phyloP scores from a whole-genome alignment of 2,113 vertebrate genomes.

The human region GRCh38 chr14:64880501-64881000 shows the following conservation, averaged over 20 bases:
- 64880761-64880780: not conserved
- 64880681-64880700: conserved; percentile 35
- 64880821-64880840: not conserved
- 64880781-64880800: conserved; percentile 39
- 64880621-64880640: conserved; percentile 4
- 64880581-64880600: not conserved
- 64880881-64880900: conserved; percentile 47
- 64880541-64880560: not conserved
- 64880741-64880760: not conserved
- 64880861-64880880: conserved; percentile 31
- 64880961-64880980: not conserved
- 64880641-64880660: not conserved
- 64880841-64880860: not conserved
- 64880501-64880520: not conserved
- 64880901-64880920: conserved; percentile 41
- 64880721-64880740: not conserved
- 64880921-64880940: not conserved
- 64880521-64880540: conserved; percentile 6
- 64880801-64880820: not conserved
- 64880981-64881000: not conserved
- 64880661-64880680: conserved; percentile 71
- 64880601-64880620: not conserved
- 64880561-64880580: not conserved
- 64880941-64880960: not conserved
- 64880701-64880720: not conserved